Evolutionary conservation across 2,888 invertebrate genomes (phyloP).

Genomic region (Rhyacophila evoluta): DNA sequence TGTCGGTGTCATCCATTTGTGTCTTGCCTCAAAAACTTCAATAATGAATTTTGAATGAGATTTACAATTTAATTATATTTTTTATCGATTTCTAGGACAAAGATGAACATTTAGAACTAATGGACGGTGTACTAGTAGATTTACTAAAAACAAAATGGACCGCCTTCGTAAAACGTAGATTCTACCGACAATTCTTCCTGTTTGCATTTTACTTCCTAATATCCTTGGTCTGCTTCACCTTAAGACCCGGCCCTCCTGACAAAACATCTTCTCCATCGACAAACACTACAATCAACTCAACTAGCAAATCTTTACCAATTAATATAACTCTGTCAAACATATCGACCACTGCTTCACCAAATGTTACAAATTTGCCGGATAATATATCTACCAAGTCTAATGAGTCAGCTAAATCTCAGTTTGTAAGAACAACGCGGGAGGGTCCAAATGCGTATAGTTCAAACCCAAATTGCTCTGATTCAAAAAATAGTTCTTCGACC

Average conservation of each 20-base stretch:
- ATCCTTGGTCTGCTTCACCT: slow-evolving; percentile 88
- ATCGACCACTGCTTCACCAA: background rate
- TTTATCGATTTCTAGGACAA: slow-evolving; percentile 78
- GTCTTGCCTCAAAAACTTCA: too few species aligned
- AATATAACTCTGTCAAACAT: background rate
- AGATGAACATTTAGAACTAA: slow-evolving; percentile 92
- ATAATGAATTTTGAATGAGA: too few species aligned
- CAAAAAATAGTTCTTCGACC: slow-evolving; percentile 44
- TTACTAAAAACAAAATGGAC: slow-evolving; percentile 98
- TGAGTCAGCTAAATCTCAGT: background rate
- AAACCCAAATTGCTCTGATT: slow-evolving; percentile 32
- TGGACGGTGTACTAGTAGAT: slow-evolving; percentile 95
- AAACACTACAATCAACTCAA: slow-evolving; percentile 32
- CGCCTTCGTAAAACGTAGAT: slow-evolving; percentile 94
- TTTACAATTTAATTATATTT: too few species aligned
- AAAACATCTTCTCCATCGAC: slow-evolving; percentile 53
- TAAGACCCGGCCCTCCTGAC: slow-evolving; percentile 85
- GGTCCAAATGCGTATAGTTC: background rate
- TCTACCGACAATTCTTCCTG: slow-evolving; percentile 91
- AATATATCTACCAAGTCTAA: background rate
- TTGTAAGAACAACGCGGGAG: background rate
- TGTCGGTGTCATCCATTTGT: too few species aligned
- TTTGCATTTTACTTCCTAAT: slow-evolving; percentile 93
- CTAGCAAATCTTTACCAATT: background rate
- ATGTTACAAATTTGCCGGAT: background rate